Evolutionary conservation across 2,113 vertebrate species (phyloP), one percentile per base, ranked within the genome.

Genomic region (Cyprinodon tularosa): DNA sequence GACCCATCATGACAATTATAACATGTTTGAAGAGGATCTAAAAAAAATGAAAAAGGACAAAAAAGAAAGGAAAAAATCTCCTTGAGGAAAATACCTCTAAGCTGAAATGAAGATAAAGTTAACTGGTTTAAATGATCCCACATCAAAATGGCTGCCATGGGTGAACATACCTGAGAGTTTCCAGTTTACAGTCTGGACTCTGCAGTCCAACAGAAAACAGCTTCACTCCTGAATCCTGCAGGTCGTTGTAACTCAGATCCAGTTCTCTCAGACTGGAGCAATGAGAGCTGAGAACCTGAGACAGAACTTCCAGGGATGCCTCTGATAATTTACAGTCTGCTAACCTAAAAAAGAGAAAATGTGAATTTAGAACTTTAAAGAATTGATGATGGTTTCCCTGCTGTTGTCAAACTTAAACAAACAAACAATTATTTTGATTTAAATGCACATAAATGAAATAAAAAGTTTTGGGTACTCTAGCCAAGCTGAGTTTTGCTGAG

Each of bases 241-340:
- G 50, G 50, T 57, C 50, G 20, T 20, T 57, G 2, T 57, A 20
- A 20, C 50, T 57, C 17, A 57, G 50, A 6, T 57, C 50, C 17
- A 57, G 50, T 57, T 57, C 50, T 57, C 3, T 57, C 17, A 57
- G 50, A 20, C 3, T 57, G 50, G 50, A 57, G 6, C 17, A 57
- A n/a, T 20, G 17, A 57, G 50, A 57, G 20, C 50, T 57, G 50
- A 57, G 50, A n/a, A 57, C 50, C 50, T 39, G 74, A 38, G 66
- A 62, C 61, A 85, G 69, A 67, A 44, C 68, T 65, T 65, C 44
- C 59, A 62, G 39, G 37, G 17, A n/a, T 8, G 6, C 4, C 14
- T 4, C 50, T 20, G 50, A 57, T 10, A 57, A 57, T 57, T 20
- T 57, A 20, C 50, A 57, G 17, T 3, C 20, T 2, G 8, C 10